phyloP scores from a whole-genome alignment of 2,888 invertebrate species.

The Diarsia brunnea region DNA sequence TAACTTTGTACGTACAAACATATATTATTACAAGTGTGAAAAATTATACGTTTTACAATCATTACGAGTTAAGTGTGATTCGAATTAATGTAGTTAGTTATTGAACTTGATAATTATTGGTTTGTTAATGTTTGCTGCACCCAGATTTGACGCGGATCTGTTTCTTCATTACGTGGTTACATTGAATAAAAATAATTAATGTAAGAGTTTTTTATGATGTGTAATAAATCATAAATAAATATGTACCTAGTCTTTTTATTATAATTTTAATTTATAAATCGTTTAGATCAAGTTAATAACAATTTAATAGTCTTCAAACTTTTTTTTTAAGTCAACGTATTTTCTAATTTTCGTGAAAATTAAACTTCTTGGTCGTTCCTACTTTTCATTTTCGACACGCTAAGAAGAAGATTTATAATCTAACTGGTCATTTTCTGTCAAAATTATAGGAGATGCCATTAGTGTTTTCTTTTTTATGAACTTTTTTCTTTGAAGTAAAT shows the following conservation, averaged over 20 bases:
- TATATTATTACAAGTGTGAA: conserved; percentile 61
- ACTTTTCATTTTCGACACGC: too few species aligned
- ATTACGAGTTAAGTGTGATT: conserved; percentile 46
- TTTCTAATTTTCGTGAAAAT: not conserved
- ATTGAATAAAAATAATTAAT: conserved; percentile 19
- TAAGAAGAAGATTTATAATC: too few species aligned
- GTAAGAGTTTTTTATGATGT: conserved; percentile 15
- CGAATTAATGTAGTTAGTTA: conserved; percentile 46
- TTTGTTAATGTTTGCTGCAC: conserved; percentile 38
- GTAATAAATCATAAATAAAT: conserved; percentile 15
- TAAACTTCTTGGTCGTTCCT: conserved; percentile 17
- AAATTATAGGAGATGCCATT: conserved; percentile 15
- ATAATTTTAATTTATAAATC: not conserved
- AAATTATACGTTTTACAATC: conserved; percentile 59
- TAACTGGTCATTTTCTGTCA: conserved; percentile 7
- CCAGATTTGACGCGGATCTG: conserved; percentile 27
- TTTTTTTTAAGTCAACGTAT: not conserved
- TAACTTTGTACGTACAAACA: conserved; percentile 36
- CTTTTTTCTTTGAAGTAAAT: not conserved
- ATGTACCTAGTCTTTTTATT: not conserved
- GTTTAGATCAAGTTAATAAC: not conserved
- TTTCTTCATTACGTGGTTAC: conserved; percentile 23
- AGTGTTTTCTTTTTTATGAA: conserved; percentile 11
- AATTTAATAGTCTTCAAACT: not conserved
- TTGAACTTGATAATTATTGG: conserved; percentile 51